Conservation (phyloP, 2,113 vertebrate genomes). For the Sinocyclocheilus anshuiensis region DNA sequence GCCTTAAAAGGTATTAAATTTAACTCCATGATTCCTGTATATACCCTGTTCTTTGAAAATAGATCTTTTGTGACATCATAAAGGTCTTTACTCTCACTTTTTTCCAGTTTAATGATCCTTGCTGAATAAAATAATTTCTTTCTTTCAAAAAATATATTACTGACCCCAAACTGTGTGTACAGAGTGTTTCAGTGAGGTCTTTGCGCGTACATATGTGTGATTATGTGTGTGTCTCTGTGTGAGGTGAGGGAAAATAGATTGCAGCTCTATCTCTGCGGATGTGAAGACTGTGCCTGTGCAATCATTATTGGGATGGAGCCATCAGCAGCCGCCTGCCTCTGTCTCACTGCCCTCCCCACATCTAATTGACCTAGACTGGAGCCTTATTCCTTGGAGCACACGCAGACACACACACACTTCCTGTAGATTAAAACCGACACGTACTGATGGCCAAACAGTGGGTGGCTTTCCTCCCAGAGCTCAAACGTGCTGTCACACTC, state of each 20-base stretch:
- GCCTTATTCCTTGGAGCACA: conserved; percentile 27
- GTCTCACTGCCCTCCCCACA: conserved; percentile 47
- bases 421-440: conserved; percentile 11
- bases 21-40: no score
- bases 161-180: not conserved
- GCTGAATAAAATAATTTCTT: not conserved
- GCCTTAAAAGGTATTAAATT: no score
- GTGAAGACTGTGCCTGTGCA: conserved; percentile 75
- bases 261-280: conserved; percentile 67
- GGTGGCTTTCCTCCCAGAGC: conserved; percentile 18
- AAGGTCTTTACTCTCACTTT: not conserved
- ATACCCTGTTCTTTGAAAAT: no score
- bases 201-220: conserved; percentile 16
- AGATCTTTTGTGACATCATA: not conserved
- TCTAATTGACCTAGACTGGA: conserved; percentile 48
- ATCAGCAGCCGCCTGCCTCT: conserved; percentile 65
- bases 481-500: not conserved
- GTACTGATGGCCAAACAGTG: conserved; percentile 10
- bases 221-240: conserved; percentile 43
- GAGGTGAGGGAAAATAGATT: conserved; percentile 69
- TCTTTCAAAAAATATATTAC: not conserved
- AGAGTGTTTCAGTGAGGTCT: not conserved
- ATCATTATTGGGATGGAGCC: conserved; percentile 77
- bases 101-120: not conserved
- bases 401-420: conserved; percentile 16